Percentiles rank a stretch among this genome's conserved stretches.
These are phyloP conservation scores for Clangula hyemalis DNA, from an alignment of 2,797 vertebrate genomes.

Conservation along the genomic window DNA sequence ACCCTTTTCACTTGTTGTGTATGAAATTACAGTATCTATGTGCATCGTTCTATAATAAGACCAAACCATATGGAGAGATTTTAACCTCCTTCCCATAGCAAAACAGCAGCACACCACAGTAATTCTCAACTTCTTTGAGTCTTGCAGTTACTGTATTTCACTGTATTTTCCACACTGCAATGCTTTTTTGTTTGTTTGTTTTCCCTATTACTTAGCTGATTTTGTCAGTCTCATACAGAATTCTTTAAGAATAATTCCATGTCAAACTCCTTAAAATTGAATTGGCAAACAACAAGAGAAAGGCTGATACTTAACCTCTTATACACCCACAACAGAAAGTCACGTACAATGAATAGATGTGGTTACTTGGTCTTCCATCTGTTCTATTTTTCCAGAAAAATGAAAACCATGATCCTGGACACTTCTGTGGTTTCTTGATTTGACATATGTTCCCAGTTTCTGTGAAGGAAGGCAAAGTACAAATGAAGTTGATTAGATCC, in stretches of 20 bases:
- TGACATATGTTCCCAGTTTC: slow-evolving; percentile 28
- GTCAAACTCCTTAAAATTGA: neutral
- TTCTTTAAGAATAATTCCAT: neutral
- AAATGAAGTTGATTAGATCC: slow-evolving; percentile 35
- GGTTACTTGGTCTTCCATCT: neutral
- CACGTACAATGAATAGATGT: neutral
- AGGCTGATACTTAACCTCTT: neutral
- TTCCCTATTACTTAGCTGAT: neutral
- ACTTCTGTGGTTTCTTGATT: slow-evolving; percentile 1
- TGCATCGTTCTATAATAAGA: slow-evolving; percentile 36
- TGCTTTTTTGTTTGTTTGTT: neutral
- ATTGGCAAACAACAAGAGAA: neutral
- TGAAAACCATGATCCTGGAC: neutral
- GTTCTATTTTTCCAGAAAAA: slow-evolving; percentile 20
- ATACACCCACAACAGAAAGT: neutral
- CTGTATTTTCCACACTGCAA: neutral
- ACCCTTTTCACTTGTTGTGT: neutral
- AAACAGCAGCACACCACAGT: neutral
- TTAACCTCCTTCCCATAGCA: slow-evolving; percentile 2
- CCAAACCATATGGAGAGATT: slow-evolving; percentile 36
- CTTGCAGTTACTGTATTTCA: neutral
- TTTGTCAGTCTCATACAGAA: neutral
- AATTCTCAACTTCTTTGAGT: slow-evolving; percentile 18
- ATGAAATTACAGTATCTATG: slow-evolving; percentile 10
- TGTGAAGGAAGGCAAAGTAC: slow-evolving; percentile 1